Percentiles rank a stretch among this genome's conserved stretches.
Conservation (phyloP, 1,140 invertebrate species). For the Drosophila malerkotliana region DNA sequence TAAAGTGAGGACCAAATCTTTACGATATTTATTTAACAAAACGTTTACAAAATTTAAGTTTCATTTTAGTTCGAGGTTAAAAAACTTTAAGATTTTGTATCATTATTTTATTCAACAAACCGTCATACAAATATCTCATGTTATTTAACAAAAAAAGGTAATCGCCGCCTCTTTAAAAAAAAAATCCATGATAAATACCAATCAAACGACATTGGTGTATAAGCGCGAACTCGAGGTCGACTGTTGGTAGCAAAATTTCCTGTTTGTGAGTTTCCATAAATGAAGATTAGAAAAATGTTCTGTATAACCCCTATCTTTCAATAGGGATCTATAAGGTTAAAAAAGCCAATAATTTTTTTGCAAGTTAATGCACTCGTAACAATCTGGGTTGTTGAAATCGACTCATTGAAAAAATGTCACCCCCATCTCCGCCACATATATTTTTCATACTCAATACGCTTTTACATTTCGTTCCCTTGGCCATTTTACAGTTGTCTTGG, state of each 20-base stretch:
- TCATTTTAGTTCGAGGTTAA: no score
- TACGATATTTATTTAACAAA: no score
- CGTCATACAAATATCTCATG: no score
- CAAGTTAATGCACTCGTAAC: neutral
- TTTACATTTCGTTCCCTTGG: constrained; percentile 10
- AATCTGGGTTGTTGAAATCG: neutral
- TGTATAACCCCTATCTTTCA: neutral
- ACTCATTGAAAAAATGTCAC: neutral
- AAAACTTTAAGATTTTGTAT: no score
- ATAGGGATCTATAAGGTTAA: neutral
- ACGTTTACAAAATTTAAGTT: no score
- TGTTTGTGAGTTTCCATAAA: constrained; percentile 14
- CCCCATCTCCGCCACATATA: neutral
- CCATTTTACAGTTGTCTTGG: constrained; percentile 37
- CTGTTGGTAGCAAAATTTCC: constrained; percentile 5
- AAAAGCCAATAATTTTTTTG: neutral
- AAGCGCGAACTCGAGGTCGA: constrained; percentile 3
- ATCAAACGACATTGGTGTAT: constrained; percentile 25
- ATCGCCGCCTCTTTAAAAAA: constrained; percentile 14
- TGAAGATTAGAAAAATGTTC: neutral
- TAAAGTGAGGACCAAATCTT: no score
- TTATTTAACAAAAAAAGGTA: neutral
- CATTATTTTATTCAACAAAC: neutral
- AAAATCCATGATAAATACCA: constrained; percentile 30
- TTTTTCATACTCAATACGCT: neutral